These are phyloP conservation scores for Aricia artaxerxes DNA, from an alignment of 2,888 invertebrate genomes.

Conservation along the genomic window DNA sequence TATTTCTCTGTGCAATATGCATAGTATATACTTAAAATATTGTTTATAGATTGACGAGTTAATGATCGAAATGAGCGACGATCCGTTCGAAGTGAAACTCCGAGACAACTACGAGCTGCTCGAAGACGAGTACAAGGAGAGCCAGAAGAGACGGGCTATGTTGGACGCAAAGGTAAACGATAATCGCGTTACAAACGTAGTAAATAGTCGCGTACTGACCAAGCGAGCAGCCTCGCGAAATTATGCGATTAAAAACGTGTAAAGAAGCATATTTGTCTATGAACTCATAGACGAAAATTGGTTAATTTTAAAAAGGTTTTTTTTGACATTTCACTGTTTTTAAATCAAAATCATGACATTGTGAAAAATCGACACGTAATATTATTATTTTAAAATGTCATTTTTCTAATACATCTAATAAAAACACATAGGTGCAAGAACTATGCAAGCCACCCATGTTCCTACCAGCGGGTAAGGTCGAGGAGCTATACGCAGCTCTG, in stretches of 20 bases:
- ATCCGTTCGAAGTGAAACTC: slow-evolving; percentile 98
- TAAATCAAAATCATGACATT: too few relatives aligned
- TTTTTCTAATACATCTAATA: too few relatives aligned
- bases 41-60: slow-evolving; percentile 88
- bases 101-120: slow-evolving; percentile 97
- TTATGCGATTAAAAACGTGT: too few relatives aligned
- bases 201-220: too few relatives aligned
- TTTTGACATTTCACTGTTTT: too few relatives aligned
- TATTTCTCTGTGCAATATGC: background rate
- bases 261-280: too few relatives aligned
- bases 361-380: too few relatives aligned
- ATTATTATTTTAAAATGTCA: too few relatives aligned
- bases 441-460: slow-evolving; percentile 90
- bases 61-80: slow-evolving; percentile 95
- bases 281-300: too few relatives aligned
- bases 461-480: slow-evolving; percentile 91
- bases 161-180: slow-evolving; percentile 88
- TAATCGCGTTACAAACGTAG: background rate
- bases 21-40: background rate
- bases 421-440: slow-evolving; percentile 73
- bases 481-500: slow-evolving; percentile 92
- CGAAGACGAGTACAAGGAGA: slow-evolving; percentile 97
- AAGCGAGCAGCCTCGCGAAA: too few relatives aligned
- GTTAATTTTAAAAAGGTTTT: too few relatives aligned
- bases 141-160: slow-evolving; percentile 92